phyloP scores from a whole-genome alignment of 2,888 invertebrate species.

The Mesorhabditis spiculigera region DNA sequence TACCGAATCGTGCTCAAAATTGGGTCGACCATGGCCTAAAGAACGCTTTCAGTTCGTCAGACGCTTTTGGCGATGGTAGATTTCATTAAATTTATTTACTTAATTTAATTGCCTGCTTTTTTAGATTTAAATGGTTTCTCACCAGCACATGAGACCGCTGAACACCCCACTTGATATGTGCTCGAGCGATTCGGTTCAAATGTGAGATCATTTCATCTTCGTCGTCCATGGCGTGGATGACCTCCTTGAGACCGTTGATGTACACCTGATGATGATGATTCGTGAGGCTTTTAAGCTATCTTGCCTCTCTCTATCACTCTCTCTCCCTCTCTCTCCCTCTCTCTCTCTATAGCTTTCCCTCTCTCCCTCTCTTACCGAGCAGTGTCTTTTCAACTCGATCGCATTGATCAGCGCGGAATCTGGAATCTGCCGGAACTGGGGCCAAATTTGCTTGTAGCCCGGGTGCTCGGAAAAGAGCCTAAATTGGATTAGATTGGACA shows the following conservation, averaged over 20 bases:
- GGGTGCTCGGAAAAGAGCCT: slow-evolving; percentile 53
- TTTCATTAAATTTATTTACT: too few relatives aligned
- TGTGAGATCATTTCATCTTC: slow-evolving; percentile 35
- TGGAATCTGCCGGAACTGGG: slow-evolving; percentile 51
- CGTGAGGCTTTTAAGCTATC: too few relatives aligned
- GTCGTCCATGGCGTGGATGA: slow-evolving; percentile 52
- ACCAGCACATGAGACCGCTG: slow-evolving; percentile 49
- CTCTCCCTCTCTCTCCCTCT: background rate
- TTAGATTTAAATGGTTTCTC: too few relatives aligned
- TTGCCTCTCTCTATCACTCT: background rate
- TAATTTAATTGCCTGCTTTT: too few relatives aligned
- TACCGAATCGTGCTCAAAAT: slow-evolving; percentile 41
- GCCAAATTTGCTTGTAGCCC: slow-evolving; percentile 53
- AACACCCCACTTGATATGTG: slow-evolving; percentile 56
- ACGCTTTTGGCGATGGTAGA: too few relatives aligned
- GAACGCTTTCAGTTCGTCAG: too few relatives aligned
- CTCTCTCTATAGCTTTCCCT: background rate
- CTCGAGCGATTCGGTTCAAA: slow-evolving; percentile 42
- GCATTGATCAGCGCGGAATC: slow-evolving; percentile 52
- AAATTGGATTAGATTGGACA: slow-evolving; percentile 9
- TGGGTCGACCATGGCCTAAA: slow-evolving; percentile 52
- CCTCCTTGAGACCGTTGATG: slow-evolving; percentile 43
- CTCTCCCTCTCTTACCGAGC: slow-evolving; percentile 15
- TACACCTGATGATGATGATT: slow-evolving; percentile 25
- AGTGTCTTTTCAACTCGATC: slow-evolving; percentile 39